phyloP scores from a whole-genome alignment of 2,113 vertebrate species.

The Silurus glanis region DNA sequence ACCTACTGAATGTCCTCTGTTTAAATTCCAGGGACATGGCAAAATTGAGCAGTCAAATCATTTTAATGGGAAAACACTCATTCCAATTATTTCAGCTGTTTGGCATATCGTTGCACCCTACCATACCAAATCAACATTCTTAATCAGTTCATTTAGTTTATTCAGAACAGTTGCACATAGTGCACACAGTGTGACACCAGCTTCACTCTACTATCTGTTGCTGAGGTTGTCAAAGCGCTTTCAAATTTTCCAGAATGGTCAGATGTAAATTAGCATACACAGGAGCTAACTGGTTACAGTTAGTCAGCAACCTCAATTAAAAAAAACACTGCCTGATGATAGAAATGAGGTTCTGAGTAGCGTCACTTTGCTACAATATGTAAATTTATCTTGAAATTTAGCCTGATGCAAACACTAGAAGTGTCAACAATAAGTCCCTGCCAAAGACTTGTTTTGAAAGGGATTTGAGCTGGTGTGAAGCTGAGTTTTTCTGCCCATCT shows the following conservation, averaged over 20 bases:
- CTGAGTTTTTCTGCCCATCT: slow-evolving; percentile 43
- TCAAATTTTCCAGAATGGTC: slow-evolving; percentile 22
- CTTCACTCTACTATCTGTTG: neutral
- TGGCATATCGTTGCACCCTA: neutral
- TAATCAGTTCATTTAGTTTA: neutral
- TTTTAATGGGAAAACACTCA: neutral
- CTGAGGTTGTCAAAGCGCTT: neutral
- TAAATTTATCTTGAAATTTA: neutral
- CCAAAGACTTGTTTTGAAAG: slow-evolving; percentile 33
- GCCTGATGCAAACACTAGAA: slow-evolving; percentile 12
- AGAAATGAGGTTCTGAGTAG: slow-evolving; percentile 1
- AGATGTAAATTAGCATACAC: slow-evolving; percentile 23
- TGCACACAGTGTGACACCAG: neutral
- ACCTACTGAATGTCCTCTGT: neutral
- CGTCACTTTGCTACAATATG: neutral
- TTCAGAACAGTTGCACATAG: neutral
- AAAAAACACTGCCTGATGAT: slow-evolving; percentile 14
- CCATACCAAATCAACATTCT: neutral
- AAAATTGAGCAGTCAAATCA: neutral
- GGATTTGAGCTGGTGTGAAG: slow-evolving; percentile 40
- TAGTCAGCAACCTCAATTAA: slow-evolving; percentile 1
- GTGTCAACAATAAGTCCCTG: slow-evolving; percentile 21
- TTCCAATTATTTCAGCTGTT: neutral
- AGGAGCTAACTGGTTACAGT: slow-evolving; percentile 17
- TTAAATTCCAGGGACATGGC: neutral